Evolutionary conservation across 2,113 vertebrate species (phyloP).

Genomic region (Eptesicus fuscus): DNA sequence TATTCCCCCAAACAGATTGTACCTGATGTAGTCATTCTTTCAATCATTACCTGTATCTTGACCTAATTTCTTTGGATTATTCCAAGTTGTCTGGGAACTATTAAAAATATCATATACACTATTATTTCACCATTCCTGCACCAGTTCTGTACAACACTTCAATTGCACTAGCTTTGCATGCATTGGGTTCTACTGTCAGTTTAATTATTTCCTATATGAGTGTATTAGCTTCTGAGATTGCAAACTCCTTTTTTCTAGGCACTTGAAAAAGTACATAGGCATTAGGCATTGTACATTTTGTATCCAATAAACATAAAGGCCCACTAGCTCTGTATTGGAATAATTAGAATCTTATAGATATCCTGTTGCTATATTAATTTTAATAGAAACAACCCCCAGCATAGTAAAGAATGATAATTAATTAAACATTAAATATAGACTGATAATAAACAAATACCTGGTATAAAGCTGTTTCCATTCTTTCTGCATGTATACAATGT

Average conservation of each 20-base stretch:
- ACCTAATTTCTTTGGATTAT: background rate
- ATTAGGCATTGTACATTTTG: background rate
- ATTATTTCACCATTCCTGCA: background rate
- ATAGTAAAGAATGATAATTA: background rate
- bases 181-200: background rate
- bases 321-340: background rate
- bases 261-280: background rate
- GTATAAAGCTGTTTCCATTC: background rate
- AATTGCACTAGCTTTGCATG: background rate
- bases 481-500: background rate
- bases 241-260: background rate
- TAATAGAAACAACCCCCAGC: background rate
- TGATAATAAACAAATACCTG: background rate
- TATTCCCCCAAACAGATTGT: background rate
- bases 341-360: background rate
- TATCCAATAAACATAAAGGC: background rate
- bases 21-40: background rate
- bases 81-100: background rate
- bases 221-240: background rate
- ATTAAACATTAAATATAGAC: background rate
- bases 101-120: background rate
- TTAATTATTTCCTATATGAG: background rate
- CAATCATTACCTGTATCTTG: background rate
- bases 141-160: background rate
- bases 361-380: background rate